Conservation (phyloP, 2,113 vertebrate species). For the Balaeniceps rex region DNA sequence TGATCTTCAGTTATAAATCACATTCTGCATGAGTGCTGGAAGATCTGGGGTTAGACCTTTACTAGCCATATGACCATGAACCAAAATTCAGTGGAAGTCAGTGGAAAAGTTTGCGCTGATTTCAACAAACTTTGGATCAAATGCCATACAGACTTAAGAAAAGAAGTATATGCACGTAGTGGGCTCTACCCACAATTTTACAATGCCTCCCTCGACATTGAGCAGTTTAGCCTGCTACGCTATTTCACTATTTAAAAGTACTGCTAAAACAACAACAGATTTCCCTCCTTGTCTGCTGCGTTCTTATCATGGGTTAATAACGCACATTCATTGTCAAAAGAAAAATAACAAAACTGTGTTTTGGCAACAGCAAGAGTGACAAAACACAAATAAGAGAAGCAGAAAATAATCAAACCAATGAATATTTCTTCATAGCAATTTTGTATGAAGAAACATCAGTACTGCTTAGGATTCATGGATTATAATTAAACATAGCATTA, state of each 20-base stretch:
- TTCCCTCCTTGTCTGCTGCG: neutral
- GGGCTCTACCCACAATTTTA: neutral
- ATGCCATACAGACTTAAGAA: neutral
- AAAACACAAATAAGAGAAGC: slow-evolving; percentile 6
- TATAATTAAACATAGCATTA: neutral
- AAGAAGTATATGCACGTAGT: neutral
- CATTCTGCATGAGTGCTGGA: neutral
- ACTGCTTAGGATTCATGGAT: neutral
- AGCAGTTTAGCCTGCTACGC: neutral
- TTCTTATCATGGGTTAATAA: neutral
- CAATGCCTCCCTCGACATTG: neutral
- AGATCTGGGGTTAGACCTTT: neutral
- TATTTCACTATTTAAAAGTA: neutral
- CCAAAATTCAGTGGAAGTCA: neutral
- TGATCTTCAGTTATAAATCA: neutral
- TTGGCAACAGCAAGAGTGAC: neutral
- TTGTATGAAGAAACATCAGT: neutral
- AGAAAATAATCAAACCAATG: neutral
- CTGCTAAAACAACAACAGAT: neutral
- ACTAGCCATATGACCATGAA: neutral
- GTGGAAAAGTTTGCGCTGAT: neutral
- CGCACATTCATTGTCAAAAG: neutral
- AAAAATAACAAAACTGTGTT: neutral
- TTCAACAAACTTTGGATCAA: neutral
- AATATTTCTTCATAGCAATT: neutral